These are phyloP conservation scores for Synanceia verrucosa DNA, from an alignment of 2,797 vertebrate genomes.

Conservation along the genomic window DNA sequence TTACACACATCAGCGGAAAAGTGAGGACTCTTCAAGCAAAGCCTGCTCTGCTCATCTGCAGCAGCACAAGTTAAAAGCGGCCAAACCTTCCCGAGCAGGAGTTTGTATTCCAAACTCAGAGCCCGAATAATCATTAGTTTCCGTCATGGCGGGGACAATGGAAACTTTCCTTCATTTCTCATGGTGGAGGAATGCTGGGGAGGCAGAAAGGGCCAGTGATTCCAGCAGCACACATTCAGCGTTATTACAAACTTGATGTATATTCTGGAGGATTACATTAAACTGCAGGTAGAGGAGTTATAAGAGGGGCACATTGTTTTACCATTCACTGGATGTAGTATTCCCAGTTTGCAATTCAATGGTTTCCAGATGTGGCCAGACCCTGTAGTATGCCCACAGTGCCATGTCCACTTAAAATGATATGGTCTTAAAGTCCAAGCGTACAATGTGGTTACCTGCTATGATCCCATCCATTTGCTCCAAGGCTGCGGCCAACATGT, in stretches of 20 bases:
- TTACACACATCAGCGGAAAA: constrained; percentile 81
- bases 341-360: constrained; percentile 45
- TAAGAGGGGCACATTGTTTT: constrained; percentile 38
- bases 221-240: constrained; percentile 29
- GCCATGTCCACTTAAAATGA: constrained; percentile 47
- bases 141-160: constrained; percentile 70
- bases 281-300: constrained; percentile 40
- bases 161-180: constrained; percentile 68
- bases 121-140: constrained; percentile 76
- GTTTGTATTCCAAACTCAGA: constrained; percentile 50
- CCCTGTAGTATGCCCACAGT: constrained; percentile 6
- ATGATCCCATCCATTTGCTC: constrained; percentile 99
- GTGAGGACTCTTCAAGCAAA: constrained; percentile 51
- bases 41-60: constrained; percentile 68
- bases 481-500: constrained; percentile 96
- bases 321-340: constrained; percentile 20
- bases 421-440: constrained; percentile 22
- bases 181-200: constrained; percentile 30
- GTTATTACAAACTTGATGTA: constrained; percentile 24
- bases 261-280: constrained; percentile 33
- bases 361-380: constrained; percentile 70
- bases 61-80: constrained; percentile 24
- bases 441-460: constrained; percentile 85
- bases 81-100: constrained; percentile 43
- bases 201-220: constrained; percentile 7